phyloP scores from a whole-genome alignment of 2,888 invertebrate genomes.

The Sinelater perroti region DNA sequence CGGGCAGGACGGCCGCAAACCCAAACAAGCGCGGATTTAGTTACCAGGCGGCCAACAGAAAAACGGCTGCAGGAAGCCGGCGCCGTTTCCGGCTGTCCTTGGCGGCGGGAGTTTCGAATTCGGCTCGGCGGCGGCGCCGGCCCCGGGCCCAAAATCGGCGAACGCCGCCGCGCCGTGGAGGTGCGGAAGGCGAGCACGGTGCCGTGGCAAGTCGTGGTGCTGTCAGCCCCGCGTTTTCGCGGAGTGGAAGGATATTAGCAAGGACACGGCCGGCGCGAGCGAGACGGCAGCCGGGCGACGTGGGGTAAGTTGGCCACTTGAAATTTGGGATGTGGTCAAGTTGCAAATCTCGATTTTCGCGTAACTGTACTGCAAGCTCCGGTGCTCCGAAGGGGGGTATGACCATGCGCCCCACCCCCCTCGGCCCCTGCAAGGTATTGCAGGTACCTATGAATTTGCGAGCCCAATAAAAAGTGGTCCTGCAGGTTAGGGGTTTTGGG shows the following conservation, averaged over 20 bases:
- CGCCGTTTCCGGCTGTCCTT: not conserved
- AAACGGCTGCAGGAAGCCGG: not conserved
- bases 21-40: not conserved
- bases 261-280: conserved; percentile 27
- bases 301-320: conserved; percentile 42
- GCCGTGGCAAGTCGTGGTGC: conserved; percentile 11
- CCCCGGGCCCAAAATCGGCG: not conserved
- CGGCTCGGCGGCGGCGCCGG: too few species aligned
- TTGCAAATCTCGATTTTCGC: conserved; percentile 60
- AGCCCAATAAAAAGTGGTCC: conserved; percentile 71
- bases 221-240: conserved; percentile 21
- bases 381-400: conserved; percentile 51
- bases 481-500: conserved; percentile 66
- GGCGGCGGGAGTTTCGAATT: not conserved
- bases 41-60: not conserved
- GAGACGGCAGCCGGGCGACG: conserved; percentile 36
- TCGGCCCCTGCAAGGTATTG: conserved; percentile 51
- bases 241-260: conserved; percentile 29
- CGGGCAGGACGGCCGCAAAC: not conserved
- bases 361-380: conserved; percentile 57
- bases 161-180: too few species aligned
- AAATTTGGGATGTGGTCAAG: conserved; percentile 47
- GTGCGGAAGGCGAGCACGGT: too few species aligned
- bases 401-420: conserved; percentile 43
- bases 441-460: conserved; percentile 70